phyloP scores from a whole-genome alignment of 2,113 vertebrate species.

The Heloderma charlesbogerti region DNA sequence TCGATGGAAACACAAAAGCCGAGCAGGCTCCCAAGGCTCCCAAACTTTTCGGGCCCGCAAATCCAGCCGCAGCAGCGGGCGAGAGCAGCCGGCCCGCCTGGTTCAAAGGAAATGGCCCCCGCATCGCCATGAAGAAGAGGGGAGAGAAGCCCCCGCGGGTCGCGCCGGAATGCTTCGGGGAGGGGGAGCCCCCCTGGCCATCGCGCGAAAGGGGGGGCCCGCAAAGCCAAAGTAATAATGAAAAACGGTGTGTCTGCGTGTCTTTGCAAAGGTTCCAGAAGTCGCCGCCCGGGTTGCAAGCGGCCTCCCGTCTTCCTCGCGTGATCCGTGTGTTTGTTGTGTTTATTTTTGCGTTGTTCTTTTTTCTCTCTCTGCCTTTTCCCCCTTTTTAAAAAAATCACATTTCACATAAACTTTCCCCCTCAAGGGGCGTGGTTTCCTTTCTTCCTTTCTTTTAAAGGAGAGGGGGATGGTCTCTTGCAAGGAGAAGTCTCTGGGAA shows the following conservation, averaged over 20 bases:
- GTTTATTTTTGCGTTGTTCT: neutral
- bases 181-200: neutral
- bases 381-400: constrained; percentile 41
- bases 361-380: constrained; percentile 34
- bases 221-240: neutral
- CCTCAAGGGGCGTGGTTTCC: neutral
- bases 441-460: no score
- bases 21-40: neutral
- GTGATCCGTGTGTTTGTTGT: neutral
- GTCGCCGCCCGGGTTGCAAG: neutral
- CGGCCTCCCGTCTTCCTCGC: neutral
- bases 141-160: neutral
- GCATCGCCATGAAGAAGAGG: neutral
- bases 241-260: no score
- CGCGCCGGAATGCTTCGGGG: neutral
- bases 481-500: neutral
- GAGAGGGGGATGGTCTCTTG: neutral
- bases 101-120: neutral
- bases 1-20: no score
- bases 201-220: neutral
- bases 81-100: neutral
- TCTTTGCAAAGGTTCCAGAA: neutral
- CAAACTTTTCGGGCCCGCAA: neutral
- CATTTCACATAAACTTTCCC: constrained; percentile 67
- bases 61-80: neutral